phyloP scores from a whole-genome alignment of 2,888 invertebrate genomes.

The Pammene fasciana region DNA sequence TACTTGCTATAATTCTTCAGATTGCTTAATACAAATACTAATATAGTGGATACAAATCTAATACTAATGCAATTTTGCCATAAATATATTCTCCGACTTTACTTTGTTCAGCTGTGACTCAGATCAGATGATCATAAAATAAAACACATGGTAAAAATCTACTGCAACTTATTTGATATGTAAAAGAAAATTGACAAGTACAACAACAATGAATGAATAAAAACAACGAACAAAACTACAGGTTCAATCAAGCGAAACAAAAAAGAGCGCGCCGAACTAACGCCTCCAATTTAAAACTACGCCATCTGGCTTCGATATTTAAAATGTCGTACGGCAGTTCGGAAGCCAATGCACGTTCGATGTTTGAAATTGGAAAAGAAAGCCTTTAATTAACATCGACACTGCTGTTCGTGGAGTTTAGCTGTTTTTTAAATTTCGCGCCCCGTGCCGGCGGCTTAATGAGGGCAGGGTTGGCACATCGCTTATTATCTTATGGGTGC shows the following conservation, averaged over 20 bases:
- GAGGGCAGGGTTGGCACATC: no score
- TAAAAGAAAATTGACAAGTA: not conserved
- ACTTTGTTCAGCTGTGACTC: no score
- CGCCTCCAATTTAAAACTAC: constrained; percentile 18
- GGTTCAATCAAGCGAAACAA: constrained; percentile 10
- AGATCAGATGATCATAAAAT: no score
- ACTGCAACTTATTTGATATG: not conserved
- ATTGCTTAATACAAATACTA: no score
- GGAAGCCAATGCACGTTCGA: not conserved
- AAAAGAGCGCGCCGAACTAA: not conserved
- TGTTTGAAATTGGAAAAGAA: not conserved
- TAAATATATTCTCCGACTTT: no score
- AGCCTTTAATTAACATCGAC: not conserved
- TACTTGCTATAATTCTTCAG: no score
- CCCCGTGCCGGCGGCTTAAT: no score
- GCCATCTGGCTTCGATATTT: not conserved
- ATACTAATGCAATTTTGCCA: no score
- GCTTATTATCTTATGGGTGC: no score
- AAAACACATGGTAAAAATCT: not conserved
- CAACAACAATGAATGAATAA: not conserved
- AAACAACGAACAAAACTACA: constrained; percentile 5
- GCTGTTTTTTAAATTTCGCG: no score
- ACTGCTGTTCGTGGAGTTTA: not conserved
- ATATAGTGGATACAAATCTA: no score
- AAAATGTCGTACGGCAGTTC: constrained; percentile 7